Conservation (phyloP, 2,113 vertebrate genomes). For the Actenoides lindsayi region DNA sequence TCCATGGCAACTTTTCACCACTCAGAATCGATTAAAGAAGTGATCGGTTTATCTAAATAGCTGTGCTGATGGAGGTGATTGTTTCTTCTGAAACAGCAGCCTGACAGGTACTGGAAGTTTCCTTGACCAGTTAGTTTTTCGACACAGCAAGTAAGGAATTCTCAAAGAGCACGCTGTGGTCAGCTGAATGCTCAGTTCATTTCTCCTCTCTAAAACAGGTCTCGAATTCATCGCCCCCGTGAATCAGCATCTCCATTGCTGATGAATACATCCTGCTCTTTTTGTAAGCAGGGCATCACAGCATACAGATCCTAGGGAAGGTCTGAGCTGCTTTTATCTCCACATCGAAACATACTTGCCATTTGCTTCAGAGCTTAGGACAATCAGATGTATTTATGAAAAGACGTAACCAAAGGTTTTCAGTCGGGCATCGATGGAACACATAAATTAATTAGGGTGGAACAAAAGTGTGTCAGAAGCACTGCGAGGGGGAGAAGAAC, state of each 20-base stretch:
- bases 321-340: not conserved
- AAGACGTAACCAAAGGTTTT: not conserved
- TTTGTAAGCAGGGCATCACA: not conserved
- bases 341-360: not conserved
- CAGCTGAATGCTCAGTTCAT: not conserved
- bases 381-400: not conserved
- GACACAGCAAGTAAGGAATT: constrained; percentile 31
- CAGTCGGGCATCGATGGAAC: not conserved
- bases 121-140: constrained; percentile 50
- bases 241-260: constrained; percentile 31
- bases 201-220: not conserved
- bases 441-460: not conserved
- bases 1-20: constrained; percentile 83
- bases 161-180: not conserved
- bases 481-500: not conserved
- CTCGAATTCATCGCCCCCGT: constrained; percentile 38
- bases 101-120: constrained; percentile 55
- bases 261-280: not conserved
- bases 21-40: constrained; percentile 78
- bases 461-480: not conserved
- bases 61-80: constrained; percentile 69
- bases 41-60: constrained; percentile 76
- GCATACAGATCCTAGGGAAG: not conserved
- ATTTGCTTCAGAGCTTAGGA: not conserved
- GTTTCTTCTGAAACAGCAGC: constrained; percentile 64